These are phyloP conservation scores for Caenorhabditis briggsae DNA, from an alignment of 1,140 invertebrate species.

Conservation along the genomic window DNA sequence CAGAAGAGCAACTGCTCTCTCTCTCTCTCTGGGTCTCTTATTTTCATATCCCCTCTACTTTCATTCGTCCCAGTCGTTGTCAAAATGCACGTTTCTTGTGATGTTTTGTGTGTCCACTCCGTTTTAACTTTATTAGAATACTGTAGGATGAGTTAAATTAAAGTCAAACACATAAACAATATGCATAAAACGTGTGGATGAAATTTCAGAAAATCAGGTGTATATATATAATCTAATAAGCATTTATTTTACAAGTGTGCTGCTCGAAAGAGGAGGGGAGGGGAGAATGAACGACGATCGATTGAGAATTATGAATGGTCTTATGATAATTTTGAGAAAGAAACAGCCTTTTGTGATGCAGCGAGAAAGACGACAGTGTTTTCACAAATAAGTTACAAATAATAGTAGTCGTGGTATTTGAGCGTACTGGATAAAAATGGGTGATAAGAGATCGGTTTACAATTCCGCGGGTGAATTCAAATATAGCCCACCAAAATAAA, in stretches of 20 bases:
- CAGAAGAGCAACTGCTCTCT: not conserved
- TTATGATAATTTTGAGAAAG: not conserved
- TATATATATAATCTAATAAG: not conserved
- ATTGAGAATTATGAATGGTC: constrained; percentile 28
- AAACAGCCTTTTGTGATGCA: no score
- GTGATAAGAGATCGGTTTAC: not conserved
- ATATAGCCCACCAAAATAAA: no score
- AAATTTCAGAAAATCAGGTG: not conserved
- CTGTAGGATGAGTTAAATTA: not conserved
- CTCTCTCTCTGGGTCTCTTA: constrained; percentile 31
- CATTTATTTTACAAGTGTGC: constrained; percentile 45
- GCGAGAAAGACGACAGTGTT: not conserved
- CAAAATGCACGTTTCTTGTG: constrained; percentile 42
- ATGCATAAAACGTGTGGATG: constrained; percentile 10
- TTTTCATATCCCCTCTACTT: not conserved
- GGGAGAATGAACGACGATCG: not conserved
- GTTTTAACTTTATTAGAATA: constrained; percentile 18
- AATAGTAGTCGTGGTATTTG: not conserved
- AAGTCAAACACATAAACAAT: not conserved
- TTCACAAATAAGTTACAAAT: constrained; percentile 43
- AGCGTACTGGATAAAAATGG: not conserved
- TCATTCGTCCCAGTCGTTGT: not conserved
- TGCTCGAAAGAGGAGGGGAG: not conserved
- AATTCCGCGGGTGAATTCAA: no score
- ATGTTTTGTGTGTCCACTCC: not conserved